Conservation (phyloP, 1,140 invertebrate species). For the Procambarus clarkii region DNA sequence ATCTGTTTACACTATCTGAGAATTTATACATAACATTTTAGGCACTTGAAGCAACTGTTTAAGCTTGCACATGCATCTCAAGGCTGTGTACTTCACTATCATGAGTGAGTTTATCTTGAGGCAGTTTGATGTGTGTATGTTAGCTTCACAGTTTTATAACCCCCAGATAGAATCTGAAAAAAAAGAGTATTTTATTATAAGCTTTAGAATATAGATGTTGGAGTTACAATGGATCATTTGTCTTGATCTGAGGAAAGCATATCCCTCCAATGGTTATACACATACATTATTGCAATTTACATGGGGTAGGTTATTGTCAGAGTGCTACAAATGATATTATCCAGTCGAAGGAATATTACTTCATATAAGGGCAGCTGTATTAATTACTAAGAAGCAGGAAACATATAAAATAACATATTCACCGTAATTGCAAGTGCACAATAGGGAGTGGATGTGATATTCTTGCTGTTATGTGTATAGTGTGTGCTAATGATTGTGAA, state of each 20-base stretch:
- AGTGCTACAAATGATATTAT: not conserved
- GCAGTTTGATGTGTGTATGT: not conserved
- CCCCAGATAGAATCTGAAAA: not conserved
- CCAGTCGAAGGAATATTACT: not conserved
- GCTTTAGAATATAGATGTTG: not conserved
- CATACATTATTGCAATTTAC: not conserved
- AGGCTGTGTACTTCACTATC: constrained; percentile 11
- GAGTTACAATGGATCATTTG: not conserved
- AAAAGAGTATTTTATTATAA: constrained; percentile 10
- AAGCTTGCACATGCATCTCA: constrained; percentile 32
- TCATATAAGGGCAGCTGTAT: not conserved
- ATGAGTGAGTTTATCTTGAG: constrained; percentile 8
- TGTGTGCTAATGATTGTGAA: not conserved
- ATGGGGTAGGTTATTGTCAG: not conserved
- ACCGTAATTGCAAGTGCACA: not conserved
- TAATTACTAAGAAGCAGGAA: not conserved
- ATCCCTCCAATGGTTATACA: not conserved
- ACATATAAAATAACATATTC: not conserved
- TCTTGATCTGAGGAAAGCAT: not conserved
- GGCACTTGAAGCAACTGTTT: constrained; percentile 10
- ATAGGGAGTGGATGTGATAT: not conserved
- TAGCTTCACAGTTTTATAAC: constrained; percentile 4
- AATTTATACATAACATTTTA: not conserved
- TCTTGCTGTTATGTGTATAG: not conserved
- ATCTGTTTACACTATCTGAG: constrained; percentile 66